Conservation (phyloP, 1,140 invertebrate genomes). For the Microplitis mediator region DNA sequence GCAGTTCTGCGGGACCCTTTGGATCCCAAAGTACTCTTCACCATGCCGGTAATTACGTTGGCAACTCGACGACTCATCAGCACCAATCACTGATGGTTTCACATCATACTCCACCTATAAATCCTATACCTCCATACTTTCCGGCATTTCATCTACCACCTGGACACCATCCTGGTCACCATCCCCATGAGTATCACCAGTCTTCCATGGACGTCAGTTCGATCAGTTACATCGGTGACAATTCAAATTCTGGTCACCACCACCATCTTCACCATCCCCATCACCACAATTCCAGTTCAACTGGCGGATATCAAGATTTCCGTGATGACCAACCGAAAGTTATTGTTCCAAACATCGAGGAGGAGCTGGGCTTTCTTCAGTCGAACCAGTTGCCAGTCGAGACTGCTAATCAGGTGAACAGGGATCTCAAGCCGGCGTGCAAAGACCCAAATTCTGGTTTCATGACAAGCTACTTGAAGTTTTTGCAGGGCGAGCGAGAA, state of each 20-base stretch:
- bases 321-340: conserved; percentile 76
- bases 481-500: conserved; percentile 80
- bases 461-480: conserved; percentile 84
- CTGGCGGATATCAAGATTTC: conserved; percentile 39
- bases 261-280: too few relatives aligned
- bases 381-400: conserved; percentile 42
- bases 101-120: conserved; percentile 63
- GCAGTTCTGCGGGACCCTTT: conserved; percentile 61
- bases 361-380: conserved; percentile 77
- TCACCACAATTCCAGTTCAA: conserved; percentile 25
- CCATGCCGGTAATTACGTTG: conserved; percentile 62
- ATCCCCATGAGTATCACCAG: conserved; percentile 68
- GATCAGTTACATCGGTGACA: conserved; percentile 54
- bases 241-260: conserved; percentile 1
- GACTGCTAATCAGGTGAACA: conserved; percentile 34
- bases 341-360: conserved; percentile 83
- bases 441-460: conserved; percentile 75
- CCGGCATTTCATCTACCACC: conserved; percentile 69
- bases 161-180: conserved; percentile 53
- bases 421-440: conserved; percentile 61
- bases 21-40: conserved; percentile 65
- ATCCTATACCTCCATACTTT: conserved; percentile 70
- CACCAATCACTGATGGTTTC: conserved; percentile 69
- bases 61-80: conserved; percentile 61
- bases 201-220: conserved; percentile 71